phyloP scores from a whole-genome alignment of 2,888 invertebrate genomes.

The Nebria salina region DNA sequence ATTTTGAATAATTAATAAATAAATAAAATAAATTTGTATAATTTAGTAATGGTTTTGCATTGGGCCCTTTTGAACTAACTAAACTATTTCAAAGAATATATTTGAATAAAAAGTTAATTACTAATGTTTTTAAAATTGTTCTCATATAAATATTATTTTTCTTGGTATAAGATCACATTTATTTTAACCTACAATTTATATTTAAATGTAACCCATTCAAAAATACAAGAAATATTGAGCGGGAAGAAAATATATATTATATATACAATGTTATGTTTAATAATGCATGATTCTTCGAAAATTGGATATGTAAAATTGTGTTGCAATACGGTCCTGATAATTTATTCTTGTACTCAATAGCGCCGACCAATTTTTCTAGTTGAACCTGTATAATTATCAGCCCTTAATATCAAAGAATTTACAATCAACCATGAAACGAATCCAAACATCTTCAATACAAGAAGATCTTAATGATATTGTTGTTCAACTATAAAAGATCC shows the following conservation, averaged over 20 bases:
- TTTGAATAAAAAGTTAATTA: background rate
- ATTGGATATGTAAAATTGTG: slow-evolving; percentile 11
- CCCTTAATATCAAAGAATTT: slow-evolving; percentile 44
- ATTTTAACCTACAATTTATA: background rate
- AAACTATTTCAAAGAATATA: background rate
- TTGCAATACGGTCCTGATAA: slow-evolving; percentile 32
- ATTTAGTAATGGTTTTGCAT: too few species aligned
- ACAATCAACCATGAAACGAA: slow-evolving; percentile 15
- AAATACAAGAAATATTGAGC: background rate
- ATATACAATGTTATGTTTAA: background rate
- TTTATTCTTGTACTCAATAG: slow-evolving; percentile 42
- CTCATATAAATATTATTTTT: background rate
- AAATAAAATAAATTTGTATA: too few species aligned
- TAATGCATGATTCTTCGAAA: background rate
- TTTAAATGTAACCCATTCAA: background rate
- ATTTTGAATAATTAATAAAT: too few species aligned
- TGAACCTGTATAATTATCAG: slow-evolving; percentile 45
- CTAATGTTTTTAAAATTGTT: background rate
- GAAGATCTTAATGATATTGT: background rate
- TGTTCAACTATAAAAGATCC: background rate
- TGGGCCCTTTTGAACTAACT: too few species aligned
- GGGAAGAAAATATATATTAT: background rate
- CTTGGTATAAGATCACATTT: background rate
- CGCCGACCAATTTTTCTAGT: slow-evolving; percentile 34
- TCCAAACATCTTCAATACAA: background rate